Conservation (phyloP, 23 tunicate species). For the Ciona savignyi region DNA sequence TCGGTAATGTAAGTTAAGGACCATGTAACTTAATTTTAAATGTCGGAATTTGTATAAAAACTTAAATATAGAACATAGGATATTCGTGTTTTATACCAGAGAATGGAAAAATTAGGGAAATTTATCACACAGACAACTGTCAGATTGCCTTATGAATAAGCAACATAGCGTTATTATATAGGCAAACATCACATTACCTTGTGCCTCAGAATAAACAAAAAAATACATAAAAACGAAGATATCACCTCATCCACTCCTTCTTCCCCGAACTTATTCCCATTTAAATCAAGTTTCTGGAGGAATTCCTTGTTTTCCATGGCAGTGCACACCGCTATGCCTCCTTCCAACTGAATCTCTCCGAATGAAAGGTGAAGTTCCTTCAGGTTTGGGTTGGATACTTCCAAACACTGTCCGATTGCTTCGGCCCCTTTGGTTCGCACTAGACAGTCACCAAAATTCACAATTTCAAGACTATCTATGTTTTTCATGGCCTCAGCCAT, state of each 20-base stretch:
- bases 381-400: conserved; percentile 52
- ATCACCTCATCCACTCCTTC: conserved; percentile 73
- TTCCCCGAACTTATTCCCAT: conserved; percentile 92
- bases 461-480: conserved; percentile 46
- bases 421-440: conserved; percentile 82
- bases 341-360: conserved; percentile 71
- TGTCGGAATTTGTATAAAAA: no score
- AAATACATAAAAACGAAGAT: no score
- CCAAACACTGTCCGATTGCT: conserved; percentile 38
- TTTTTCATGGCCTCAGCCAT: conserved; percentile 70
- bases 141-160: no score
- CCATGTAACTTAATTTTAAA: no score
- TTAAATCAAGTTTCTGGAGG: conserved; percentile 56
- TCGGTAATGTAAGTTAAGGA: no score
- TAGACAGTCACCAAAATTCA: conserved; percentile 90
- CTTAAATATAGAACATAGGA: no score
- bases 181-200: no score
- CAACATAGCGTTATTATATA: no score
- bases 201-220: no score
- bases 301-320: conserved; percentile 34
- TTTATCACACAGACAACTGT: no score
- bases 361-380: conserved; percentile 32
- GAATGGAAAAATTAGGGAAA: no score
- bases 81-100: no score
- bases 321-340: conserved; percentile 58